These are phyloP conservation scores for Cyprinodon tularosa DNA, from an alignment of 2,113 vertebrate genomes.

Conservation along the genomic window DNA sequence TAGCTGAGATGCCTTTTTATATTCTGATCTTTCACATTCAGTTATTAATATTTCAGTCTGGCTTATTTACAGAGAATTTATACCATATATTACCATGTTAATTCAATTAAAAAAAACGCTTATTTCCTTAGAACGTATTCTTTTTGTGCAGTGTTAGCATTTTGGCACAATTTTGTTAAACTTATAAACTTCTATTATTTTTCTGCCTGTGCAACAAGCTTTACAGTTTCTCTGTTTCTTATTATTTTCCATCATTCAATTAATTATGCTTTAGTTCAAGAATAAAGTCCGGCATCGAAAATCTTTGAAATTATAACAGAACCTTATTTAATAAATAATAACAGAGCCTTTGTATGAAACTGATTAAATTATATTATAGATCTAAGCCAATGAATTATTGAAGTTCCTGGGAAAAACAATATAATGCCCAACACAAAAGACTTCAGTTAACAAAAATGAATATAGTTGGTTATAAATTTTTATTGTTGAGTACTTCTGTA, in stretches of 20 bases:
- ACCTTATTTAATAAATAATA: background rate
- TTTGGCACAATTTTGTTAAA: slow-evolving; percentile 2
- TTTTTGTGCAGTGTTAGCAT: slow-evolving; percentile 19
- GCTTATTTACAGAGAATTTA: background rate
- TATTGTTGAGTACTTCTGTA: slow-evolving; percentile 54
- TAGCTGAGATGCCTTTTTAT: background rate
- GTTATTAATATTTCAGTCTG: background rate
- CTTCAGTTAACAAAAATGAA: slow-evolving; percentile 6
- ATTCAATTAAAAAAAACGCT: slow-evolving; percentile 20
- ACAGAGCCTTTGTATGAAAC: background rate
- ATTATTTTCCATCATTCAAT: background rate
- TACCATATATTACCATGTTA: slow-evolving; percentile 32
- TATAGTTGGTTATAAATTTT: slow-evolving; percentile 58
- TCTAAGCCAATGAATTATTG: background rate
- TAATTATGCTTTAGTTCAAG: background rate
- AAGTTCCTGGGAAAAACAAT: too few species aligned
- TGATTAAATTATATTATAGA: background rate
- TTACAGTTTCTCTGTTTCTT: background rate
- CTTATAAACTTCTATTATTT: background rate
- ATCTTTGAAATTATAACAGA: background rate
- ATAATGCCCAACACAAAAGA: background rate
- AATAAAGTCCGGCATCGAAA: background rate
- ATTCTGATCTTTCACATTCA: background rate
- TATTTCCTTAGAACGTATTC: background rate
- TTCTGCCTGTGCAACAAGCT: background rate